Percentiles rank a stretch among this genome's conserved stretches.
Evolutionary conservation across 2,888 invertebrate genomes (phyloP).

Genomic region (Megamerina dolium): DNA sequence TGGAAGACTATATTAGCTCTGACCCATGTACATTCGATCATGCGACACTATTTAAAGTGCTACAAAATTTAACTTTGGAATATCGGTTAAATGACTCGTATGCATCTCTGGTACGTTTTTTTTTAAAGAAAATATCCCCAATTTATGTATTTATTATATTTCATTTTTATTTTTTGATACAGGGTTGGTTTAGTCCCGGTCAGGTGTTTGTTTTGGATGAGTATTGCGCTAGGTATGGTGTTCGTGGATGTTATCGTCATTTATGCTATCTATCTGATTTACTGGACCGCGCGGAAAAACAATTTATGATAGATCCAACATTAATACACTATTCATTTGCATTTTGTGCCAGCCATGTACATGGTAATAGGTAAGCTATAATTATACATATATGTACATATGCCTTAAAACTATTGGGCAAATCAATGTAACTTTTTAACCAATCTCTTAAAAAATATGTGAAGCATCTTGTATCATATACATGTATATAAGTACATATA

Average conservation of each 20-base stretch:
- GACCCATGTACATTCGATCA: constrained; percentile 98
- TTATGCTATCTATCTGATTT: constrained; percentile 93
- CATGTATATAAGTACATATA: not conserved
- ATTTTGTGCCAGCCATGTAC: constrained; percentile 98
- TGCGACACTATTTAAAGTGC: constrained; percentile 80
- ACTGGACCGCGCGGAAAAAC: constrained; percentile 89
- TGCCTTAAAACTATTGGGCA: not conserved
- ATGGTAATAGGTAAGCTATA: constrained; percentile 90
- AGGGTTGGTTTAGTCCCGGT: constrained; percentile 99
- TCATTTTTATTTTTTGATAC: not conserved
- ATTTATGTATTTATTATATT: not conserved
- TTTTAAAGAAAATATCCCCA: constrained; percentile 2
- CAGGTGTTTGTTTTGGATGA: constrained; percentile 98
- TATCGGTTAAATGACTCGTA: constrained; percentile 97
- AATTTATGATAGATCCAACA: constrained; percentile 94
- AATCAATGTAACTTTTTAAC: not conserved
- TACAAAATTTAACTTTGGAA: constrained; percentile 90
- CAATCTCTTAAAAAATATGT: not conserved
- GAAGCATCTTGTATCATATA: not conserved
- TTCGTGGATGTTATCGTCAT: constrained; percentile 94
- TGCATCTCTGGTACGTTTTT: constrained; percentile 85
- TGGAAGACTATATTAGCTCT: constrained; percentile 99
- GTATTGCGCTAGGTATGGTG: constrained; percentile 96
- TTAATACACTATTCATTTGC: constrained; percentile 99
- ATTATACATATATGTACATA: not conserved